Conservation (phyloP, 2,888 invertebrate genomes). For the Plagiodera versicolora region DNA sequence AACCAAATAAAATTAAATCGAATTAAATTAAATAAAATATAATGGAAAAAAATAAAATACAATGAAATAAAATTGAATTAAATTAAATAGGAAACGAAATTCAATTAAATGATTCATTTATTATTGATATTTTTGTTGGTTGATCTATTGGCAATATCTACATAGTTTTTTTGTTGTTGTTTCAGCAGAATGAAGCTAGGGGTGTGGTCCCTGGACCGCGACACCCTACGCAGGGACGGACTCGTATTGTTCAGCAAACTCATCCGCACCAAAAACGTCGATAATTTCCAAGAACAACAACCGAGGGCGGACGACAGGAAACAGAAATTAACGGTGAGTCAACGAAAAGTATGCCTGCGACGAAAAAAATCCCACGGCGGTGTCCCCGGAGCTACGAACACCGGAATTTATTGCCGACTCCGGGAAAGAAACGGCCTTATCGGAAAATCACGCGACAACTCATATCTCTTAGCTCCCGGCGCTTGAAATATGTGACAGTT, state of each 20-base stretch:
- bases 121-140: too few relatives aligned
- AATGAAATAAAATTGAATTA: too few relatives aligned
- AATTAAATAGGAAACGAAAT: too few relatives aligned
- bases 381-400: not conserved
- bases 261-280: slow-evolving; percentile 83
- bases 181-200: slow-evolving; percentile 60
- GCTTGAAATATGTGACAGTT: not conserved
- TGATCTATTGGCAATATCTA: too few relatives aligned
- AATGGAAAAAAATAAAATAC: too few relatives aligned
- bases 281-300: slow-evolving; percentile 63
- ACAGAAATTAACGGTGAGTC: slow-evolving; percentile 74
- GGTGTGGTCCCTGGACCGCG: slow-evolving; percentile 61
- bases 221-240: slow-evolving; percentile 63
- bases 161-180: slow-evolving; percentile 20
- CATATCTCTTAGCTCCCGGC: not conserved
- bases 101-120: too few relatives aligned
- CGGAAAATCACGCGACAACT: not conserved
- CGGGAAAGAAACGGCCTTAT: not conserved
- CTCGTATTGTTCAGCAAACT: slow-evolving; percentile 80
- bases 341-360: too few relatives aligned
- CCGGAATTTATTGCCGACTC: not conserved
- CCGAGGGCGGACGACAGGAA: slow-evolving; percentile 63
- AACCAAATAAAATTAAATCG: too few relatives aligned
- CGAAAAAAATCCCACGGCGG: too few relatives aligned
- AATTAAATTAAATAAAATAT: too few relatives aligned